These are phyloP conservation scores for Thunnus thynnus DNA, from an alignment of 2,113 vertebrate genomes.

Conservation along the genomic window DNA sequence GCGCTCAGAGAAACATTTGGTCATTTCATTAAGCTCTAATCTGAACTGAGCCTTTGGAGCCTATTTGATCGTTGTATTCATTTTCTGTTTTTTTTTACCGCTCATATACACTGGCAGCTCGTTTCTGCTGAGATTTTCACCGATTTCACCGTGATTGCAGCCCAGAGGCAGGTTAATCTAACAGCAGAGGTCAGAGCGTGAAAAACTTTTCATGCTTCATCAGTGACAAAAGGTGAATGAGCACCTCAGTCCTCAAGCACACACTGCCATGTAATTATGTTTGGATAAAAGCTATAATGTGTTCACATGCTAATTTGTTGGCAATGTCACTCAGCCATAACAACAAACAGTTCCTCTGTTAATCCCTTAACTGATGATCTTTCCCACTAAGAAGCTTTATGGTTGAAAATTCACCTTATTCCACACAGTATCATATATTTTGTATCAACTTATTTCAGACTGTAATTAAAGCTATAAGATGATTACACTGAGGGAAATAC, in stretches of 20 bases:
- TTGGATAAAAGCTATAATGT: background rate
- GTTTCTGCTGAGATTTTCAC: background rate
- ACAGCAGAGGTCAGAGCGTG: background rate
- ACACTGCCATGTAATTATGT: background rate
- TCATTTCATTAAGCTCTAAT: constrained; percentile 57
- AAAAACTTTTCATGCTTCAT: background rate
- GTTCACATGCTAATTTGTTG: background rate
- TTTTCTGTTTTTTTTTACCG: constrained; percentile 13
- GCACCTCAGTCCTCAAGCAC: background rate
- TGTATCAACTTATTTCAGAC: background rate
- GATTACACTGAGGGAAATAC: background rate
- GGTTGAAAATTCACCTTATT: background rate
- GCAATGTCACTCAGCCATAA: background rate
- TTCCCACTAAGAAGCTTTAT: background rate
- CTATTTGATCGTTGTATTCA: constrained; percentile 41
- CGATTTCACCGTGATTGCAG: background rate
- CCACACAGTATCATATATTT: background rate
- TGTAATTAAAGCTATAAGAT: background rate
- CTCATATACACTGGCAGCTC: constrained; percentile 18
- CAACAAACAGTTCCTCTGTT: background rate
- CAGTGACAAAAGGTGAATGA: background rate
- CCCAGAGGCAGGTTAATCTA: background rate
- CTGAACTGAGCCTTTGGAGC: constrained; percentile 32
- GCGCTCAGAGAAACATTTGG: constrained; percentile 23
- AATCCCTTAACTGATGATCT: too few relatives aligned